These are phyloP conservation scores for Abrostola triplasia DNA, from an alignment of 2,888 invertebrate species.

Conservation along the genomic window DNA sequence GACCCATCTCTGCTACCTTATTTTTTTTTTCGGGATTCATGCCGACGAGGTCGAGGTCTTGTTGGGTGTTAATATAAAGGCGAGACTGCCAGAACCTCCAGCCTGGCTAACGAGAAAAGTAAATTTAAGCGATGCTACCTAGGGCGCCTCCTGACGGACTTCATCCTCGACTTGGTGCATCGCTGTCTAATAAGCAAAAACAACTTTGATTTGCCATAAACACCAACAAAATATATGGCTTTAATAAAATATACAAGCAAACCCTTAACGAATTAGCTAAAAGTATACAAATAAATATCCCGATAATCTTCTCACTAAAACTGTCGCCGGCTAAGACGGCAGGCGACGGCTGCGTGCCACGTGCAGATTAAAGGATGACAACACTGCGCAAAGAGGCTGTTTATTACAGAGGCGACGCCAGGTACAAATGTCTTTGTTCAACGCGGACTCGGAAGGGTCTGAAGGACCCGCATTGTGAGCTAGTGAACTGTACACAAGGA, in stretches of 20 bases:
- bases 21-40: no score
- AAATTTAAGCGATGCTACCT: no score
- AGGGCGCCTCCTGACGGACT: no score
- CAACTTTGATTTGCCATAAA: no score
- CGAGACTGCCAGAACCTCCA: no score
- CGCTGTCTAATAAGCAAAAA: no score
- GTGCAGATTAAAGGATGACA: slow-evolving; percentile 42
- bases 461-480: slow-evolving; percentile 20
- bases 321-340: slow-evolving; percentile 6
- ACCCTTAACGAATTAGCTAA: neutral
- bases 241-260: neutral
- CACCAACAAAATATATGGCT: neutral
- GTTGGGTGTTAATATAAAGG: no score
- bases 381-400: slow-evolving; percentile 28
- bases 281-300: neutral
- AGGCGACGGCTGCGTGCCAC: slow-evolving; percentile 19
- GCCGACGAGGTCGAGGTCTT: no score
- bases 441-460: slow-evolving; percentile 23
- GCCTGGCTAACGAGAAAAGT: no score
- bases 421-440: slow-evolving; percentile 49
- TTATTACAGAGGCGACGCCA: slow-evolving; percentile 35
- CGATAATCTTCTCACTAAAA: neutral
- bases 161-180: no score
- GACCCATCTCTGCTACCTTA: neutral
- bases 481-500: slow-evolving; percentile 17